Percentiles rank a stretch among this genome's conserved stretches.
These are phyloP conservation scores for Unio delphinus DNA, from an alignment of 2,888 invertebrate genomes.

Conservation along the genomic window DNA sequence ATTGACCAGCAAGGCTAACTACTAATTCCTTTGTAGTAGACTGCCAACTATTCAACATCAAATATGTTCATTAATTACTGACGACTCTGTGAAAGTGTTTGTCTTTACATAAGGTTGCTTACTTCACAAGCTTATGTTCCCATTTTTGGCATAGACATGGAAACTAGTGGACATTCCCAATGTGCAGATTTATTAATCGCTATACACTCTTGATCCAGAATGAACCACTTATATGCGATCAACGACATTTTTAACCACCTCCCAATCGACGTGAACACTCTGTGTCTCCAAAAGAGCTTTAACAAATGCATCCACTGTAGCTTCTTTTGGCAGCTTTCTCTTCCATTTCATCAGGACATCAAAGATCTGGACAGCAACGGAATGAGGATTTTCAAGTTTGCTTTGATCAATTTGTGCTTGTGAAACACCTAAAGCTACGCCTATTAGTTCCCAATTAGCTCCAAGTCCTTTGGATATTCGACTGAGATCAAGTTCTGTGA, in stretches of 20 bases:
- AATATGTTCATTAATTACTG: no score
- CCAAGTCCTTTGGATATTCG: conserved; percentile 31
- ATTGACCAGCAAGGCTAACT: no score
- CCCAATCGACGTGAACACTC: conserved; percentile 27
- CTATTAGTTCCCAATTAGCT: conserved; percentile 34
- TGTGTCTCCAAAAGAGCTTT: conserved; percentile 20
- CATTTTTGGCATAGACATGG: no score
- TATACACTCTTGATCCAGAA: no score
- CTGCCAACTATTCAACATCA: no score
- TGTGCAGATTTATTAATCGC: no score
- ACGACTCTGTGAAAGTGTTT: no score
- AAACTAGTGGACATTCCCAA: no score
- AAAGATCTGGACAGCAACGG: conserved; percentile 39
- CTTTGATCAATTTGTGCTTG: conserved; percentile 31
- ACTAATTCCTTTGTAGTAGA: no score
- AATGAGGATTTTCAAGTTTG: conserved; percentile 30
- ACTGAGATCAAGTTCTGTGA: conserved; percentile 28
- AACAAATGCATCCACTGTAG: conserved; percentile 17
- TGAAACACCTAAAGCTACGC: conserved; percentile 25
- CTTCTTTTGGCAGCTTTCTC: conserved; percentile 7
- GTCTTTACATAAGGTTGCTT: no score
- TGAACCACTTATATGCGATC: conserved; percentile 17
- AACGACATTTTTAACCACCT: conserved; percentile 29
- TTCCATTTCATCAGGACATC: conserved; percentile 29
- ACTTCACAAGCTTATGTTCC: no score